Percentiles rank a stretch among this genome's conserved stretches.
Evolutionary conservation across 2,113 vertebrate genomes (phyloP).

Genomic region (Corythaixoides concolor): DNA sequence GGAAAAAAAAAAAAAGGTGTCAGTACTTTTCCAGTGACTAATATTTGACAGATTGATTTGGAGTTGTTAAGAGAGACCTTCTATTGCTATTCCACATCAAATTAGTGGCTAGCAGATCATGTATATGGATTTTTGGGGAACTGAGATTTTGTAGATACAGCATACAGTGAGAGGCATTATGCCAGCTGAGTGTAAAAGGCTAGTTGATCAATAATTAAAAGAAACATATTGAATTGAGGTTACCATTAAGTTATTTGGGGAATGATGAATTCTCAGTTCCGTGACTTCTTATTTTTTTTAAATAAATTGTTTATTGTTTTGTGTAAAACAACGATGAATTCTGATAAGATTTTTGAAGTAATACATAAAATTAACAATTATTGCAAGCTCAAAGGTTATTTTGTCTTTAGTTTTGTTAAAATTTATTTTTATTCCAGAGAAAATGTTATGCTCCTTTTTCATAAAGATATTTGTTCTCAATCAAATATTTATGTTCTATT

Average conservation of each 20-base stretch:
- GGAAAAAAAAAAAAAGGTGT: background rate
- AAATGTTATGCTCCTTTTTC: background rate
- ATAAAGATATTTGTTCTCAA: background rate
- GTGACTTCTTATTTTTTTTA: background rate
- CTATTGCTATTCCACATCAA: background rate
- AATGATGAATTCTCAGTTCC: background rate
- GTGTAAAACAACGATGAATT: background rate
- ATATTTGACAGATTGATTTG: background rate
- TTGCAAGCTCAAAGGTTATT: background rate
- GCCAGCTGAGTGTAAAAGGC: background rate
- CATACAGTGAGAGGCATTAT: background rate
- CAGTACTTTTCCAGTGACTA: background rate
- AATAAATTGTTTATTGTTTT: background rate
- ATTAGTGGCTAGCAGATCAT: background rate
- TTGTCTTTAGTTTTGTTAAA: background rate
- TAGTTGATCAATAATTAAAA: conserved; percentile 18
- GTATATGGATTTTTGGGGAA: background rate
- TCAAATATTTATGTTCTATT: background rate
- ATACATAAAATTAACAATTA: background rate
- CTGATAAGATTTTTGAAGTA: background rate
- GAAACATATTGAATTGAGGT: background rate
- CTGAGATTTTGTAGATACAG: background rate
- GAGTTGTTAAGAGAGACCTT: background rate
- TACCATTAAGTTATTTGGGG: background rate
- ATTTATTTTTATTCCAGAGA: background rate